These are phyloP conservation scores for Prolemur simus DNA, from an alignment of 2,113 vertebrate genomes.

Conservation along the genomic window DNA sequence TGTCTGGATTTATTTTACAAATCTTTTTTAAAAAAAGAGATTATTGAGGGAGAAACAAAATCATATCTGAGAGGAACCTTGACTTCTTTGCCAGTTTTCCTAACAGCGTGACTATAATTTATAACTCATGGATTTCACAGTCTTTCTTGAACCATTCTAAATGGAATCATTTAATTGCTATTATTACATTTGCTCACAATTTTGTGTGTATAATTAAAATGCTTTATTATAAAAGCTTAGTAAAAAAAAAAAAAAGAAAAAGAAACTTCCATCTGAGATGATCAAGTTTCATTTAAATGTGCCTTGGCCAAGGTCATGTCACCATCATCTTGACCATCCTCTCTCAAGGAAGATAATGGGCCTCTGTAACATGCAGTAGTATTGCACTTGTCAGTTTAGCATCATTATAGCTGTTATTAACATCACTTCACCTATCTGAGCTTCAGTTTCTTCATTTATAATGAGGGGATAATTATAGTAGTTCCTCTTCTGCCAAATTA, in stretches of 20 bases:
- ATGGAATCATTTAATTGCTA: constrained; percentile 50
- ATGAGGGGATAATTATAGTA: not conserved
- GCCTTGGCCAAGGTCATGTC: not conserved
- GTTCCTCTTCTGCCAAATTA: not conserved
- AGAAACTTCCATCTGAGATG: not conserved
- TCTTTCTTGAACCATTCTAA: constrained; percentile 22
- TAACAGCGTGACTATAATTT: constrained; percentile 32
- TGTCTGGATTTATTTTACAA: not conserved
- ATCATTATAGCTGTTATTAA: constrained; percentile 59
- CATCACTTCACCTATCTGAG: not conserved
- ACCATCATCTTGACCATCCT: constrained; percentile 25
- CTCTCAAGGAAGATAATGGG: constrained; percentile 48
- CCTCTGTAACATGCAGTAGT: constrained; percentile 31
- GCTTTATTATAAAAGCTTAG: constrained; percentile 50
- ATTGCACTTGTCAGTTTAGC: constrained; percentile 59
- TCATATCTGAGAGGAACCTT: not conserved
- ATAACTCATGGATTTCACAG: not conserved
- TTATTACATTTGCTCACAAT: constrained; percentile 44
- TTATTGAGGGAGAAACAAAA: not conserved
- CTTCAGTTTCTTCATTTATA: not conserved
- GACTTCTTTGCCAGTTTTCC: not conserved
- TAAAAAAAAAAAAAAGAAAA: not conserved
- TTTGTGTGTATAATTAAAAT: constrained; percentile 60
- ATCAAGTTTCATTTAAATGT: constrained; percentile 43
- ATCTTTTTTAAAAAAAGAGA: not conserved